Base-by-base conservation (phyloP, 2,888 invertebrate genomes). In the Linnaemya vulpina region DNA sequence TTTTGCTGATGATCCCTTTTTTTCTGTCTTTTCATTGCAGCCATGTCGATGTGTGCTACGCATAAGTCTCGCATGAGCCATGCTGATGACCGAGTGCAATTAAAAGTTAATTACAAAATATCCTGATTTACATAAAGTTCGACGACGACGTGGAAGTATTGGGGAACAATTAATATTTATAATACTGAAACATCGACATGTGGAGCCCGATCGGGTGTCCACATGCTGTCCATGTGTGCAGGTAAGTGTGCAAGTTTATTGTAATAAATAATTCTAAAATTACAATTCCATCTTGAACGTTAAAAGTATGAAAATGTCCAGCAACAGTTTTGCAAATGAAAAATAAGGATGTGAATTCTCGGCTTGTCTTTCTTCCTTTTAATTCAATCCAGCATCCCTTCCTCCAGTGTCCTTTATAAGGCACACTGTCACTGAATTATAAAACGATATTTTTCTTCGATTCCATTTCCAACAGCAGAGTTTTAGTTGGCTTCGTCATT, bases 281-380 rank as follows among this genome's bases (percentile, higher is more conserved):
- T 86, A 83, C 86, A 86, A 86, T 87, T 85, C 86, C 86, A 87
- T 86, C 70, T 80, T 65, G 83, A 73, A 85, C 86, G 71, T 83
- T 77, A 68, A 53, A 78, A 73, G 83, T 86, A 87, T 87, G 86
- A 83, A 82, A 87, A 87, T 87, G 80, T 75, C 58, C 63, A 70
- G 25, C 17, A 25, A 60, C 25, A 70, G 15, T 78, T 60, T 46
- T 60, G 22, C 11, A 60, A 30, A 55, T 53, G 11, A 25, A 63
- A 49, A 51, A 43, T 38, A 40, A 49, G 5, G 13, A 51, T 68
- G 43, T 73, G 43, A 53, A 8, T 43, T 7, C 55, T 53, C 25
- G 10, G 15, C 17, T 68, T 30, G 25, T 13, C 46, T 51, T 1
- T 25, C 9, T 30, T 7, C 40, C 3, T 4, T 25, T 8, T 22